Conservation (phyloP, 2,113 vertebrate genomes). For the Piaya cayana region DNA sequence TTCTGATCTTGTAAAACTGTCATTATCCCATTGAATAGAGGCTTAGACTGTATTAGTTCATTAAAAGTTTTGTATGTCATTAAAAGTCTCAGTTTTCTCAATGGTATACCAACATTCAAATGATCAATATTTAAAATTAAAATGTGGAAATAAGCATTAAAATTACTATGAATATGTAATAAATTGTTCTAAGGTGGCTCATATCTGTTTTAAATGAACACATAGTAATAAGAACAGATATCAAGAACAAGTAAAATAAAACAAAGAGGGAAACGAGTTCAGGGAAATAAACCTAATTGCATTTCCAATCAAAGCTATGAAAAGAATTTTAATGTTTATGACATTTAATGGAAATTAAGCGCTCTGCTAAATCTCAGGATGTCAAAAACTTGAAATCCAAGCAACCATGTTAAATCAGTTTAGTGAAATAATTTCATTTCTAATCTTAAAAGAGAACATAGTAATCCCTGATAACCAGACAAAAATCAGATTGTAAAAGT, state of each 20-base stretch:
- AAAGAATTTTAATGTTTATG: neutral
- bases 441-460: neutral
- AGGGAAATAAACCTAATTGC: neutral
- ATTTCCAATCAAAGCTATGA: neutral
- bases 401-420: neutral
- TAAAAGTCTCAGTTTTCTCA: neutral
- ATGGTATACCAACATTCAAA: neutral
- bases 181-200: neutral
- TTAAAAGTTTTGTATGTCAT: neutral
- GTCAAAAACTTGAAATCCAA: neutral
- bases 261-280: neutral
- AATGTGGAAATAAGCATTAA: conserved; percentile 6
- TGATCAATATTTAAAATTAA: neutral
- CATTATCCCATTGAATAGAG: neutral
- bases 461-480: neutral
- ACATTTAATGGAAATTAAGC: neutral
- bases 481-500: neutral
- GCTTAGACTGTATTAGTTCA: neutral
- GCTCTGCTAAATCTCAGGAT: neutral
- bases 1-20: neutral
- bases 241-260: neutral
- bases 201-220: conserved; percentile 1
- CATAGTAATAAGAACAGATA: neutral
- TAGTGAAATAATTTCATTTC: neutral
- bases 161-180: neutral